Conservation (phyloP, 2,797 vertebrate species). For the Anisognathus igniventris region DNA sequence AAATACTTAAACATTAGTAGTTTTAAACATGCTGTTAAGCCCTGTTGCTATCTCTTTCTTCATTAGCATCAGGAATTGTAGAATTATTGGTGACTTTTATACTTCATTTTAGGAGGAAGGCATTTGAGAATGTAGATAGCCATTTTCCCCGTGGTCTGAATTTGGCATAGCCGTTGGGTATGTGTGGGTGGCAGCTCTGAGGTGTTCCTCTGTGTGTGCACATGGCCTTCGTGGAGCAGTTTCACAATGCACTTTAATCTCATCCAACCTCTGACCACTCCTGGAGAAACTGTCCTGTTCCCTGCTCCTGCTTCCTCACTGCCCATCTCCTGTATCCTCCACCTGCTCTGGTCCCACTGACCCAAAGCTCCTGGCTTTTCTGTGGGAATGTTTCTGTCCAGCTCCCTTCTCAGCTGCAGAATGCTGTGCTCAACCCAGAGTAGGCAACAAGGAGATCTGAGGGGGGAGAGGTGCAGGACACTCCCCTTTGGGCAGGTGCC, state of each 20-base stretch:
- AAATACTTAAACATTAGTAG: neutral
- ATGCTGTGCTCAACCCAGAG: neutral
- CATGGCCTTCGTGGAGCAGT: neutral
- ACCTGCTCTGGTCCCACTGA: neutral
- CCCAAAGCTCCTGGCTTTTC: neutral
- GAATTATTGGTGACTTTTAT: neutral
- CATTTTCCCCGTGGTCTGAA: neutral
- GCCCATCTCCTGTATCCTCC: accelerated
- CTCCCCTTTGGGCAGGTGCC: neutral
- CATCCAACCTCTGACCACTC: neutral
- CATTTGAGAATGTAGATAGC: neutral
- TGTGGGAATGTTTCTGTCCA: neutral
- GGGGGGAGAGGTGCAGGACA: neutral
- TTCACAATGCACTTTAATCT: neutral
- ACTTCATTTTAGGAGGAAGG: neutral
- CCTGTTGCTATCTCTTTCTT: neutral
- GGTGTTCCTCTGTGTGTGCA: neutral
- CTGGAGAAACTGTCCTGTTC: neutral
- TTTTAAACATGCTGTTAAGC: neutral
- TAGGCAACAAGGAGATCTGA: neutral
- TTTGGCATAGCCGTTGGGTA: neutral
- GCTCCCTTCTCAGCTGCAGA: neutral
- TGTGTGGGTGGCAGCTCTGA: neutral
- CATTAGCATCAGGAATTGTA: neutral
- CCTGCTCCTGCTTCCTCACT: neutral